A percentile compares a stretch with the other conserved stretches of the same genome.
Evolutionary conservation across 1,140 invertebrate genomes (phyloP).

Genomic region (Drosophila kikkawai): DNA sequence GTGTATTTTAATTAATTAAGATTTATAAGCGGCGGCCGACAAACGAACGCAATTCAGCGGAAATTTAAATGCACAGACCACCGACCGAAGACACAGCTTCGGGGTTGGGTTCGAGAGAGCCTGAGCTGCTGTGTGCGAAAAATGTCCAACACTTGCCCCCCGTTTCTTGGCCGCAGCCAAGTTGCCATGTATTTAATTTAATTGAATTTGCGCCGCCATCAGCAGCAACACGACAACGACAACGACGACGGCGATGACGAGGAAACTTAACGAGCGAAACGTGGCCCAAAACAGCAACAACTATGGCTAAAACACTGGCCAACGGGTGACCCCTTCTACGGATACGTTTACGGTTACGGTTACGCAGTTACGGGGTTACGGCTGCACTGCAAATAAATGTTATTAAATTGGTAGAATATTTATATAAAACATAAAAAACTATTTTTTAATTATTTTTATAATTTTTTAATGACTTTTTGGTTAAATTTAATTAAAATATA

Average conservation of each 20-base stretch:
- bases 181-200: constrained; percentile 81
- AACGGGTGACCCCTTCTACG: constrained; percentile 43
- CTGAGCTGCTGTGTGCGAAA: constrained; percentile 64
- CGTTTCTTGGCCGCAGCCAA: constrained; percentile 6
- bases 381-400: background rate
- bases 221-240: constrained; percentile 15
- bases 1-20: constrained; percentile 82
- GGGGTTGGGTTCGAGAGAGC: background rate
- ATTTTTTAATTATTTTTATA: too few relatives aligned
- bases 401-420: too few relatives aligned
- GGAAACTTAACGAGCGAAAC: constrained; percentile 30
- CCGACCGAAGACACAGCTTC: constrained; percentile 14
- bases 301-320: constrained; percentile 42
- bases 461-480: too few relatives aligned
- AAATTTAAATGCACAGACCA: constrained; percentile 75
- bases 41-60: constrained; percentile 70
- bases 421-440: too few relatives aligned
- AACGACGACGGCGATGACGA: constrained; percentile 13
- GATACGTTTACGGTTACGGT: constrained; percentile 46
- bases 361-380: constrained; percentile 21
- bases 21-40: constrained; percentile 69
- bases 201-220: constrained; percentile 74
- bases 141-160: constrained; percentile 45
- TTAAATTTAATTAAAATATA: too few relatives aligned
- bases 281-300: constrained; percentile 32